Evolutionary conservation across 2,888 invertebrate genomes (phyloP), one percentile per base, ranked within the genome.

Genomic region (Drosophila atroscutellata): DNA sequence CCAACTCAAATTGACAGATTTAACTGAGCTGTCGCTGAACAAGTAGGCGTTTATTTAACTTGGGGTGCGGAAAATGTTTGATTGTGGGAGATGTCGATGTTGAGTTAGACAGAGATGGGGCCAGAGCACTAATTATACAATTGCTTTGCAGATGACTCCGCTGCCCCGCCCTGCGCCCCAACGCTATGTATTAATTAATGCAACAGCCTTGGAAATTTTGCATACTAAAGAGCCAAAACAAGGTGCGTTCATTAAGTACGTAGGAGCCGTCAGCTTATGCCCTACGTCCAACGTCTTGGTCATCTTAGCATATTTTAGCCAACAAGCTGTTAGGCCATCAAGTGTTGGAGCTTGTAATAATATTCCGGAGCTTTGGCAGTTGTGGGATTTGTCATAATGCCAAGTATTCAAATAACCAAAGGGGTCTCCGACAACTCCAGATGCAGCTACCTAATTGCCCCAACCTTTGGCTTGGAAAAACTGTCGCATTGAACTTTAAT

Each of bases 211-310:
- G 85, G 52, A 59, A 89, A 71, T 77, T 83, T 72, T 73, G 90
- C 84, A 85, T 90, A 85, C 65, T 77, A 90, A 85, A 83, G 65
- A 90, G 81, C 45, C 52, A 26, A 28, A 51, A 49, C 49, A 73
- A 81, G 88, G 88, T 83, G 83, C 78, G 86, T 83, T 89, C 67
- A 83, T 70, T 83, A 76, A 70, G 79, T 74, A 68, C 64, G 78
- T 73, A 58, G 59, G 51, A 37, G 72, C 72, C 39, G 18, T 9
- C 30, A 15, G 30, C 18, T 8, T 7, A n/a, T 24, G 56, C 32
- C 52, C 32, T 32, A 26, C 15, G 30, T 64, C 47, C 37, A 28
- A 8, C 45, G 30, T 50, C 59, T 78, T 79, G 55, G 66, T 66
- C 66, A 61, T 37, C 61, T 77, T 64, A 62, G 69, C 79, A 74